These are phyloP conservation scores for Hydrozoanthus gracilis DNA, from an alignment of 92 coral and sea anemone species.

Conservation along the genomic window DNA sequence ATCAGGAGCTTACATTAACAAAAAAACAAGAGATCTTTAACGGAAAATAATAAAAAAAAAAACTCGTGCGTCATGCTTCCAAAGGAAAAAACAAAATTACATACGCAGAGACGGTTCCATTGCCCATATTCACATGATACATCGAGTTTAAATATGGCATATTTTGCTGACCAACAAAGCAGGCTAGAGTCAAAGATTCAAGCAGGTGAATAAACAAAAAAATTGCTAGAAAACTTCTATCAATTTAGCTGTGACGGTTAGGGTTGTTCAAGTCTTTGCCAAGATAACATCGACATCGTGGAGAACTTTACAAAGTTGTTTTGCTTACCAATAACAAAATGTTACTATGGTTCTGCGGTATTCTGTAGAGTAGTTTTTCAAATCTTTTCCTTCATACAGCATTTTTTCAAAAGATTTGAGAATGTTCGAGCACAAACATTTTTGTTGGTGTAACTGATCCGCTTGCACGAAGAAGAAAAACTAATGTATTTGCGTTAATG, in stretches of 20 bases:
- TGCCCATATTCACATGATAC: not conserved
- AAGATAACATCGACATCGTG: not conserved
- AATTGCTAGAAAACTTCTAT: slow-evolving; percentile 5
- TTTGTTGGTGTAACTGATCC: slow-evolving; percentile 30
- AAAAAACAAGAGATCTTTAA: too few species aligned
- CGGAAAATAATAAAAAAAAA: too few species aligned
- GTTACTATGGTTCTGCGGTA: not conserved
- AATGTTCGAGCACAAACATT: not conserved
- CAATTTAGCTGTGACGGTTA: slow-evolving; percentile 1
- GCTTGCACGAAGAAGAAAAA: slow-evolving; percentile 13
- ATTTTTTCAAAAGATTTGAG: too few species aligned
- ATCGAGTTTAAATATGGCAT: not conserved
- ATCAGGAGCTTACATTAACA: too few species aligned
- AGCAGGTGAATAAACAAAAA: slow-evolving; percentile 28
- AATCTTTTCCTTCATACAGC: too few species aligned
- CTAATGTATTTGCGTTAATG: slow-evolving; percentile 34
- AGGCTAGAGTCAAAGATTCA: not conserved
- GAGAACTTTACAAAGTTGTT: not conserved
- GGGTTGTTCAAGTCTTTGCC: not conserved
- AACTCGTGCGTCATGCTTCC: too few species aligned
- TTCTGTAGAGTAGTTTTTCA: too few species aligned
- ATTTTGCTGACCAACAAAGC: not conserved
- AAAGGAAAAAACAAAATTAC: not conserved
- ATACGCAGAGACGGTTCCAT: not conserved
- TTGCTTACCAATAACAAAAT: slow-evolving; percentile 7